Conservation (phyloP, 2,797 vertebrate species). For the Podarcis siculus region DNA sequence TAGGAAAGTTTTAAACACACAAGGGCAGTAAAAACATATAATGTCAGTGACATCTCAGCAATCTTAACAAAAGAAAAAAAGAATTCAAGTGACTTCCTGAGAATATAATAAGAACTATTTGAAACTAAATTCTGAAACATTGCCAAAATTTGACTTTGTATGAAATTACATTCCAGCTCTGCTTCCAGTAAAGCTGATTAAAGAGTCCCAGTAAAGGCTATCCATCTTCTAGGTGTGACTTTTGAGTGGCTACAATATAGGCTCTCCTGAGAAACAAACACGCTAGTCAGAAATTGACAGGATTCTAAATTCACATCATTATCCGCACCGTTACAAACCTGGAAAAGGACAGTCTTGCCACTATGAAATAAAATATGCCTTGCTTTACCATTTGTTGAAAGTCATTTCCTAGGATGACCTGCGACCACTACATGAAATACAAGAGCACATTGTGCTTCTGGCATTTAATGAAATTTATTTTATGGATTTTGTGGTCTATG, state of each 20-base stretch:
- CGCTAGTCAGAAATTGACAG: not conserved
- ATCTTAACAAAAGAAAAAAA: not conserved
- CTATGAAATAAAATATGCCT: conserved; percentile 26
- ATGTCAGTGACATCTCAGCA: not conserved
- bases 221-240: not conserved
- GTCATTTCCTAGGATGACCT: conserved; percentile 46
- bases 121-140: not conserved
- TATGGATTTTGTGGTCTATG: conserved; percentile 27
- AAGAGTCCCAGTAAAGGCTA: not conserved
- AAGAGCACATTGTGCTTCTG: conserved; percentile 34
- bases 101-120: not conserved
- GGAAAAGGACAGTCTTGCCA: conserved; percentile 21
- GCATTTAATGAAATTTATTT: conserved; percentile 43
- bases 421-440: not conserved
- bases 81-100: not conserved
- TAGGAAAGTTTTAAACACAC: not conserved
- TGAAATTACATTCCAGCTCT: not conserved
- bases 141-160: not conserved
- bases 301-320: not conserved
- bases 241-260: not conserved
- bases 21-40: not conserved
- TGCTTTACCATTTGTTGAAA: conserved; percentile 19
- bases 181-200: not conserved
- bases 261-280: not conserved
- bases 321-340: not conserved